These are phyloP conservation scores for Paraplagusia blochii DNA, from an alignment of 2,113 vertebrate species.

Conservation along the genomic window DNA sequence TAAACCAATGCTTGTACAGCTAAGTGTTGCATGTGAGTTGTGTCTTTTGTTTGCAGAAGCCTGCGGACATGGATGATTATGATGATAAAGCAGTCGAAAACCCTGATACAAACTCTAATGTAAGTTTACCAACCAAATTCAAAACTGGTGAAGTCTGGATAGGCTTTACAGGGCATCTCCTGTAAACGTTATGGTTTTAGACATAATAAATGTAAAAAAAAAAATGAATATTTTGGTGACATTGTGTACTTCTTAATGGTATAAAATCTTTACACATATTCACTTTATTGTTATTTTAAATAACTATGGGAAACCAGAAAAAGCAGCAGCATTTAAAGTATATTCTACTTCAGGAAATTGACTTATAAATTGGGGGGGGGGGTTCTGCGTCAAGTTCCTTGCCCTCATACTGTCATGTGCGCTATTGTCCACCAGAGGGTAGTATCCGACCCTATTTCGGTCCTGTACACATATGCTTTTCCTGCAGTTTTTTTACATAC, in stretches of 20 bases:
- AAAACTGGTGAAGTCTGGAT: no score
- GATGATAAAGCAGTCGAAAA: conserved; percentile 60
- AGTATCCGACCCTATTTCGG: conserved; percentile 25
- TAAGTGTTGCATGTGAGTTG: conserved; percentile 59
- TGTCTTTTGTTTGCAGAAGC: conserved; percentile 70
- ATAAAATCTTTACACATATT: no score
- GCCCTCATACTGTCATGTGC: background rate
- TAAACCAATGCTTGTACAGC: conserved; percentile 43
- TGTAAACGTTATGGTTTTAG: no score
- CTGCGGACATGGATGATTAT: conserved; percentile 65
- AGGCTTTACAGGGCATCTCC: no score
- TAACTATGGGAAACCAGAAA: no score
- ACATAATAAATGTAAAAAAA: no score
- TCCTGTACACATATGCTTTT: background rate
- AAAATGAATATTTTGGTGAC: no score
- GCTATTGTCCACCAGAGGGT: conserved; percentile 56
- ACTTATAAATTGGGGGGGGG: background rate
- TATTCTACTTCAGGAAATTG: no score
- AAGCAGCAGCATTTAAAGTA: no score
- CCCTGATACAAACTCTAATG: conserved; percentile 54
- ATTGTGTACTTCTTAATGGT: no score
- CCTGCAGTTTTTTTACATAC: no score
- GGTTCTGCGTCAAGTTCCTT: background rate
- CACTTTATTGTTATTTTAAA: no score
- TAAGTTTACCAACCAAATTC: conserved; percentile 70